phyloP scores from a whole-genome alignment of 1,140 invertebrate species.

The Plutomurus gul region DNA sequence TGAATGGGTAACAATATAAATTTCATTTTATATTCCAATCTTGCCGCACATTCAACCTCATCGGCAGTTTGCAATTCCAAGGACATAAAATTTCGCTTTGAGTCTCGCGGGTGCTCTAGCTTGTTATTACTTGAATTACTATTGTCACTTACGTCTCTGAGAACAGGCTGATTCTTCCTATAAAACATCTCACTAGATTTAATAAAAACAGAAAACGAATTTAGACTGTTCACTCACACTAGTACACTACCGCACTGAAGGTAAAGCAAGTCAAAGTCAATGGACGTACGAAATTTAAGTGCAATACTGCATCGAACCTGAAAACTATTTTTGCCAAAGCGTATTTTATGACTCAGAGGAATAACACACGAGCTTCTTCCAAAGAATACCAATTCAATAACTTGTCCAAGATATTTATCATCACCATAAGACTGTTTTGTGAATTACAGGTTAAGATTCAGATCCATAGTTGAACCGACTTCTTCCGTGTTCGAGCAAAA shows the following conservation, averaged over 20 bases:
- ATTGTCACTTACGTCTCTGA: background rate
- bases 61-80: background rate
- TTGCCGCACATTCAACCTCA: background rate
- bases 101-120: background rate
- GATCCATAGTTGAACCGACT: conserved; percentile 45
- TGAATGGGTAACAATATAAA: no score
- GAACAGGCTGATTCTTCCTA: no score
- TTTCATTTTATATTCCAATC: background rate
- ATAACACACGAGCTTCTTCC: no score
- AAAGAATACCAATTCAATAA: background rate
- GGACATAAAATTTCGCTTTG: background rate
- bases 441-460: conserved; percentile 47
- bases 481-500: conserved; percentile 52
- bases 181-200: no score
- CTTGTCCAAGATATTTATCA: background rate
- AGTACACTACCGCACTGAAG: no score
- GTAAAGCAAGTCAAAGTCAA: no score
- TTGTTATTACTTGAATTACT: background rate
- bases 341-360: no score
- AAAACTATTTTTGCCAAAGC: no score
- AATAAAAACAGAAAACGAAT: no score
- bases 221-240: no score
- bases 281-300: no score
- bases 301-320: no score
- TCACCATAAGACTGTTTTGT: background rate